Base-by-base conservation (phyloP, 2,888 invertebrate species). In the Bombylius discolor region DNA sequence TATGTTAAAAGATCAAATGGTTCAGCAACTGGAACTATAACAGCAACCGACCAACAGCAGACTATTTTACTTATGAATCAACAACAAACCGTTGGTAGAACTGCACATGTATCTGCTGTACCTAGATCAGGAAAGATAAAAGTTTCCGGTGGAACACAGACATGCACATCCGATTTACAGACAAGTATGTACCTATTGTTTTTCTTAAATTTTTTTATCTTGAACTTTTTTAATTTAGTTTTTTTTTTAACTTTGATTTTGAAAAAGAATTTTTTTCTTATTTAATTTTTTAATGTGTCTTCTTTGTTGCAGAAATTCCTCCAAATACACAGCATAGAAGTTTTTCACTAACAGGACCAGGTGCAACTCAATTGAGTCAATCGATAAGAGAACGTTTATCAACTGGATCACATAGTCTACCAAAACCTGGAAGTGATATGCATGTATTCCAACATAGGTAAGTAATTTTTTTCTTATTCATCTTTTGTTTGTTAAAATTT, bases 91-190 rank as follows among this genome's bases (percentile, higher is more conserved):
- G 14, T 60, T 61, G 81, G 81, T 32, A 75, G 81, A 68, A 89
- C 89, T 9, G 89, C 89, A 48, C 87, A 89, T 75, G 89, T 89
- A 42, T 87, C 89, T 53, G 89, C 89, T 5, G 89, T 90, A 47
- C 89, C 89, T 9, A 79, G 89, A 65, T 87, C 89, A 1, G 65
- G 67, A 42, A 89, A 90, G 76, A 86, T 91, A 42, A 92, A 92
- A 77, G 88, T 91, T 34, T 89, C 91, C 7, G 91, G 91, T 13
- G 92, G 92, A 36, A 91, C 92, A 0, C 92, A 93, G 72, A 92
- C 92, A 7, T 85, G 89, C 65, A 86, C 85, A 44, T 85, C 85
- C 64, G 88, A 88, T 66, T 76, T 85, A 45, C 84, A 84, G 71
- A 83, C 81, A 68, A 83, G 83, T 83, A 70, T 78, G 81, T 75